Evolutionary conservation across 2,888 invertebrate genomes (phyloP).

Genomic region (Caenorhabditis sinica): DNA sequence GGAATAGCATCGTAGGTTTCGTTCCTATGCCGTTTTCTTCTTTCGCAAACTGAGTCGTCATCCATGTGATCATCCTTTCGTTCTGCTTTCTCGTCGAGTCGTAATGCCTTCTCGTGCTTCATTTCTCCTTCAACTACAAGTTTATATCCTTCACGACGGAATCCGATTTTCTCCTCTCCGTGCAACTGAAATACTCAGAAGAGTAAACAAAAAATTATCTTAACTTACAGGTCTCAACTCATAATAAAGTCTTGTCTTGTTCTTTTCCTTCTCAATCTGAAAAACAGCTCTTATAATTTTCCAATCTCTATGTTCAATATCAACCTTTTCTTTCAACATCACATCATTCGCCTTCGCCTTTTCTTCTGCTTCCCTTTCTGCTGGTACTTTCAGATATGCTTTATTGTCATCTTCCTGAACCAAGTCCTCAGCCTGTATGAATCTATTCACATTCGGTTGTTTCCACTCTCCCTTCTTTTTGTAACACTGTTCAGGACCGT

Average conservation of each 20-base stretch:
- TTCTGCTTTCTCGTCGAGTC: background rate
- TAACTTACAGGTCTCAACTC: constrained; percentile 7
- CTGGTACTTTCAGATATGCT: background rate
- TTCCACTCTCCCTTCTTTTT: constrained; percentile 3
- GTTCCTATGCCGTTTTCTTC: background rate
- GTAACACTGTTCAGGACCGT: background rate
- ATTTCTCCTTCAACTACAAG: background rate
- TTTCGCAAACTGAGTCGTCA: background rate
- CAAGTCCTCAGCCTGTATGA: background rate
- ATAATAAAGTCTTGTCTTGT: constrained; percentile 5
- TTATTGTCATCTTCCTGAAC: background rate
- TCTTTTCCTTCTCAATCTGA: background rate
- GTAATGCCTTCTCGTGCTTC: background rate
- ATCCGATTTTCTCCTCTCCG: background rate
- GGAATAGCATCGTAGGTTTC: background rate
- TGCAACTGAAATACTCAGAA: background rate
- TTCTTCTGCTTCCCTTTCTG: background rate
- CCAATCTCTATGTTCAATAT: background rate
- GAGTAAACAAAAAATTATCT: background rate
- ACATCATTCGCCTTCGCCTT: background rate
- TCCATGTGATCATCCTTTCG: background rate
- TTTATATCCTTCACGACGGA: background rate
- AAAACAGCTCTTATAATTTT: background rate
- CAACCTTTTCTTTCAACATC: background rate
- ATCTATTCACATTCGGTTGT: background rate